phyloP scores from a whole-genome alignment of 2,888 invertebrate genomes.

The Spisula subtruncata region DNA sequence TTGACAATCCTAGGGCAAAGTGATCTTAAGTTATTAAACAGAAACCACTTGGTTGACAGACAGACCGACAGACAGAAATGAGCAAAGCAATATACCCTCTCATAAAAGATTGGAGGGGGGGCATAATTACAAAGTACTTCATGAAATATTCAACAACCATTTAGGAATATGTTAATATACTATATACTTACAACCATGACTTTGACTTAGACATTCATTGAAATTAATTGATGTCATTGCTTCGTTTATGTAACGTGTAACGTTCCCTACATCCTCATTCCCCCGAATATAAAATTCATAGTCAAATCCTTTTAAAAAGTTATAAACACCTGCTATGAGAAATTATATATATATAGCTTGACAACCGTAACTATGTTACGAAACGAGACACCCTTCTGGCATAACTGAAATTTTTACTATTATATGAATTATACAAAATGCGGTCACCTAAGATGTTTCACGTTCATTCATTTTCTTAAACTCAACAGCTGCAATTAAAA shows the following conservation, averaged over 20 bases:
- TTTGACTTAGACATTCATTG: too few relatives aligned
- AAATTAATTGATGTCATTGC: background rate
- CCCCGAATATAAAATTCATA: background rate
- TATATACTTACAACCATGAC: background rate
- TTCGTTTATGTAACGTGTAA: background rate
- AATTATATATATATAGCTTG: constrained; percentile 17
- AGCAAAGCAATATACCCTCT: too few relatives aligned
- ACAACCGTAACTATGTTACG: constrained; percentile 43
- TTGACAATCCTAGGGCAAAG: too few relatives aligned
- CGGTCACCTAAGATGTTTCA: background rate
- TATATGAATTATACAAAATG: background rate
- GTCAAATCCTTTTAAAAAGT: constrained; percentile 1
- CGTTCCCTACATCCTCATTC: background rate
- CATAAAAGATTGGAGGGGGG: too few relatives aligned
- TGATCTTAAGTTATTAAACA: too few relatives aligned
- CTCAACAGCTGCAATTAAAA: constrained; percentile 7
- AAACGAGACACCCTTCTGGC: constrained; percentile 38
- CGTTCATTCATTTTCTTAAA: constrained; percentile 10
- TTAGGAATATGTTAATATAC: background rate
- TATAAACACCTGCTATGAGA: constrained; percentile 30
- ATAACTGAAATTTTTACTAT: constrained; percentile 46
- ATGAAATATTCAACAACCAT: background rate
- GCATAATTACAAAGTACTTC: too few relatives aligned
- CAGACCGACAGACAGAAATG: too few relatives aligned
- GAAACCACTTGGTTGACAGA: too few relatives aligned